These are phyloP conservation scores for Trachelus iudaicus DNA, from an alignment of 2,888 invertebrate genomes.

Conservation along the genomic window DNA sequence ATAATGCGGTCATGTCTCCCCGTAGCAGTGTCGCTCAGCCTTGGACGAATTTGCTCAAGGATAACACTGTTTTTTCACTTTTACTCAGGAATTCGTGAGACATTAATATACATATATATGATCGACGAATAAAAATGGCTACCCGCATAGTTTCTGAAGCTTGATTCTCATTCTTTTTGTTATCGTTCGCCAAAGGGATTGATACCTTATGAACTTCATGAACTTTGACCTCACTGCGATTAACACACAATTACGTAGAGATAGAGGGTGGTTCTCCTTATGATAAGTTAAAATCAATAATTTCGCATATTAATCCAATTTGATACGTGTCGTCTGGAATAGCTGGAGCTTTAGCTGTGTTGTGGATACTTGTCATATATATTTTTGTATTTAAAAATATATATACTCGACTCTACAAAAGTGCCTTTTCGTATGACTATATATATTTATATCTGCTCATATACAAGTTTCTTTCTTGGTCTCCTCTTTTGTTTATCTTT, in stretches of 20 bases:
- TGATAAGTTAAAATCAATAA: neutral
- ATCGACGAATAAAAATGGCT: neutral
- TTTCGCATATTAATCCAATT: neutral
- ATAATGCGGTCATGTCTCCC: neutral
- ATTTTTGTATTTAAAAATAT: too few species aligned
- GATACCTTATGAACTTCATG: neutral
- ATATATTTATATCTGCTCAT: too few species aligned
- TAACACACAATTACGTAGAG: neutral
- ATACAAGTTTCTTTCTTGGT: neutral
- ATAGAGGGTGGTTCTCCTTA: neutral
- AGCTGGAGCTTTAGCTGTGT: neutral
- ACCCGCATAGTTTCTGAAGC: neutral
- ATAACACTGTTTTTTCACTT: constrained; percentile 6
- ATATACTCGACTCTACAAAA: neutral
- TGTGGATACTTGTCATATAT: too few species aligned
- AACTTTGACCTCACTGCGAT: neutral
- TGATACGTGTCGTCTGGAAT: neutral
- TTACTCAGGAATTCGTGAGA: neutral
- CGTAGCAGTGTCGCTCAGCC: constrained; percentile 16
- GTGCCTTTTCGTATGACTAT: neutral
- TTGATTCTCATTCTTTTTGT: neutral
- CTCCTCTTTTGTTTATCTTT: neutral
- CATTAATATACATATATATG: neutral
- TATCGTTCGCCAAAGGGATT: neutral
- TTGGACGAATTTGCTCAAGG: constrained; percentile 35